A percentile compares a stretch with the other conserved stretches of the same genome.
phyloP scores from a whole-genome alignment of 1,140 invertebrate species.

The Wiebesia pumilae region DNA sequence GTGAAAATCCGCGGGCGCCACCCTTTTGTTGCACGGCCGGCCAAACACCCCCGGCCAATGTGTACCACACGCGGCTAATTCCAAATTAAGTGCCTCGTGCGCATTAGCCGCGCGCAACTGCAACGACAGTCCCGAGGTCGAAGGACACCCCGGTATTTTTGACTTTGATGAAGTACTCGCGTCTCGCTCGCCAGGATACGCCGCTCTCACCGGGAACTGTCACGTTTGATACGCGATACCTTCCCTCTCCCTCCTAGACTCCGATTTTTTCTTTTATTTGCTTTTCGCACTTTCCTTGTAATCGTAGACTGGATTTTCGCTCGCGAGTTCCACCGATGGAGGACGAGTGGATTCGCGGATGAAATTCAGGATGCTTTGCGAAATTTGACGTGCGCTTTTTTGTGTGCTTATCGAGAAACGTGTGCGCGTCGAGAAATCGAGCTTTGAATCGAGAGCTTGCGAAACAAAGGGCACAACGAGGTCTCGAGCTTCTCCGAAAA shows the following conservation, averaged over 20 bases:
- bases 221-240: neutral
- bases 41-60: neutral
- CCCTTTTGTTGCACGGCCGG: neutral
- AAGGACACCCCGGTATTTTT: neutral
- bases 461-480: no score
- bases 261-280: neutral
- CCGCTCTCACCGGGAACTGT: neutral
- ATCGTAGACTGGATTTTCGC: neutral
- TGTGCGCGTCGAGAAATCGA: no score
- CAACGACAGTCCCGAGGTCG: neutral
- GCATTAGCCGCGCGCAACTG: neutral
- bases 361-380: no score
- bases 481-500: no score
- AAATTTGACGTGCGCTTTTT: no score
- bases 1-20: neutral
- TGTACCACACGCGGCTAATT: conserved; percentile 56
- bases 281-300: neutral
- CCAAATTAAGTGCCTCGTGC: conserved; percentile 55
- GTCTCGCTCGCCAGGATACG: neutral
- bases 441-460: no score
- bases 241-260: neutral
- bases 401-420: no score
- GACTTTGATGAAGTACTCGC: conserved; percentile 15
- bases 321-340: no score
- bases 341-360: no score